Base-by-base conservation (phyloP, 2,888 invertebrate genomes). In the Beris morrisii region DNA sequence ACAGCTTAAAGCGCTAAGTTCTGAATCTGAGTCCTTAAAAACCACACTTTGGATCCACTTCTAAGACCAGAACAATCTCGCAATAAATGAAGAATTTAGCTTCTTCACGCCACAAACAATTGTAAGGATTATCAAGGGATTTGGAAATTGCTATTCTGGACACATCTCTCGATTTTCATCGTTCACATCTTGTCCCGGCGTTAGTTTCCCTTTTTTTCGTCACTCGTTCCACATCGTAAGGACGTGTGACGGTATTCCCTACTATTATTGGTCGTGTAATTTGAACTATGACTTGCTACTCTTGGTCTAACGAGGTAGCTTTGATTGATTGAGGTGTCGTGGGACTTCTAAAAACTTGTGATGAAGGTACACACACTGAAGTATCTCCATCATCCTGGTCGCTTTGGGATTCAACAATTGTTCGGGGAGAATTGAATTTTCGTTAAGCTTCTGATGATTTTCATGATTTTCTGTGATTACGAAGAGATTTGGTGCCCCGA, bases 221-320 rank as follows among this genome's bases (percentile, higher is more conserved):
- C 5, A n/a, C 13, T 28, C 4, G 50, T 15, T 4, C 50, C 15
- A 48, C 22, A 15, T 11, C 15, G 15, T 50, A 13, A 13, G 52
- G 28, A 28, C 52, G 52, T 52, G 52, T 52, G 52, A 28, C 31
- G 56, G 9, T 5, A 45, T n/a, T 11, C 11, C 9, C 44, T 30
- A 11, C 12, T 32, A 22, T 58, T 58, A 58, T 48, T 46, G 45
- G 45, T 28, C 13, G 31, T 58, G 46, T 46, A 58, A 58, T 58
- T 58, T 58, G 58, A 58, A 58, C 58, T 58, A 58, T 58, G 58
- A 58, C 58, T 58, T 48, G 45, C 58, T 13, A 58, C 46, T 58
- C 28, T 58, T 45, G 46, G 45, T 46, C 22, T 58, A 58, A 58
- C 58, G 58, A 58, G 58, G 58, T 58, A 58, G 45, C 58, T 58